Evolutionary conservation across 1,140 invertebrate species (phyloP).

Genomic region (Plodia interpunctella): DNA sequence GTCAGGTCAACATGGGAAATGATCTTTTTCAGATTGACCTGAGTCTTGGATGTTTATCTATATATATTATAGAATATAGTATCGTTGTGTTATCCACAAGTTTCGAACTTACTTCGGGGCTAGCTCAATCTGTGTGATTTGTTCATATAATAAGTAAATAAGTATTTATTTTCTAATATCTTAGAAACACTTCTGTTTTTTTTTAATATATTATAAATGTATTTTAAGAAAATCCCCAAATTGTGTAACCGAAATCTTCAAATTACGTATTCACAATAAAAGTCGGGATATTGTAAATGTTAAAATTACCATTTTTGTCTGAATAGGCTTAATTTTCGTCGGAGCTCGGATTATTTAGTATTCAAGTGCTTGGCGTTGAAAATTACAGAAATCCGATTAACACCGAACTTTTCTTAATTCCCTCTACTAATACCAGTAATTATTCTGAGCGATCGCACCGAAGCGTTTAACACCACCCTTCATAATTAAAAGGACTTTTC

Average conservation of each 20-base stretch:
- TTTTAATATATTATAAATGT: no score
- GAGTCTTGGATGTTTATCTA: no score
- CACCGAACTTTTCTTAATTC: slow-evolving; percentile 10
- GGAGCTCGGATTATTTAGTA: background rate
- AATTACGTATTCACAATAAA: background rate
- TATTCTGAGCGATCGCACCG: slow-evolving; percentile 10
- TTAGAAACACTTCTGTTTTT: no score
- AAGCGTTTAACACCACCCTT: background rate
- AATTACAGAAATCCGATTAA: slow-evolving; percentile 7
- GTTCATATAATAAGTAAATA: no score
- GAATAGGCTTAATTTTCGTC: background rate
- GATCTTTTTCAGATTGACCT: no score
- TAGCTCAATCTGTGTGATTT: no score
- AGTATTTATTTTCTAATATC: no score
- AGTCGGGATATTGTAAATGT: background rate
- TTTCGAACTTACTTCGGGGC: no score
- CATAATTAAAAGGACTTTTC: slow-evolving; percentile 7
- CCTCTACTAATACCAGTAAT: slow-evolving; percentile 18
- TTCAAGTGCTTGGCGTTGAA: background rate
- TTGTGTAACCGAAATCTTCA: background rate
- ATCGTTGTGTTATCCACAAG: no score
- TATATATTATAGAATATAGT: no score
- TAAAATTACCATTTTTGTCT: slow-evolving; percentile 3
- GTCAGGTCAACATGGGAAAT: no score
- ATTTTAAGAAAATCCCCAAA: no score